Evolutionary conservation across 2,797 vertebrate genomes (phyloP).

Genomic region (Acrocephalus scirpaceus): DNA sequence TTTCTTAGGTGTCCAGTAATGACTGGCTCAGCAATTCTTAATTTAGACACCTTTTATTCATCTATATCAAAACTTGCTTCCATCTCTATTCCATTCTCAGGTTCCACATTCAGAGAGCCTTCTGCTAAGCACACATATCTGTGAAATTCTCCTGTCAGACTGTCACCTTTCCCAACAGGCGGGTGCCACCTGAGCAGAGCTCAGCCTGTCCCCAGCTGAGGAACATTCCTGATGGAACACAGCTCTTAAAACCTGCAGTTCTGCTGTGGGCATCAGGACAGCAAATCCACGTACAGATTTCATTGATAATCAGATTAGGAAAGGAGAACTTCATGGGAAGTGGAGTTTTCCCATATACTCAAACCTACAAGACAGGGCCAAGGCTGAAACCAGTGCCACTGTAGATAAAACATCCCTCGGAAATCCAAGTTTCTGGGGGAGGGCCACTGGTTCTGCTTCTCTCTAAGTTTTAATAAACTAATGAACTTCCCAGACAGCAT

Average conservation of each 20-base stretch:
- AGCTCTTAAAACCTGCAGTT: background rate
- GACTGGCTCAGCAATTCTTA: no score
- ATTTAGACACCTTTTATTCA: no score
- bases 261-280: background rate
- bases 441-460: background rate
- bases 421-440: background rate
- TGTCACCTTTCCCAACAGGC: no score
- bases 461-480: background rate
- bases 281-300: accelerated
- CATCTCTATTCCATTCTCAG: no score
- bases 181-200: background rate
- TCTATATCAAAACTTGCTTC: no score
- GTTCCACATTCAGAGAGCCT: no score
- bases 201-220: background rate
- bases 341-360: background rate
- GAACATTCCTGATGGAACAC: background rate
- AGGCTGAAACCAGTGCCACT: background rate
- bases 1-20: no score
- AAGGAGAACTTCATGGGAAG: background rate
- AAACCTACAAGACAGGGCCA: background rate
- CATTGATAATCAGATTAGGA: background rate
- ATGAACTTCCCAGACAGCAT: background rate
- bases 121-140: no score
- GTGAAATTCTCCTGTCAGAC: no score
- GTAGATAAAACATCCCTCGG: background rate